Conservation (phyloP, 2,888 invertebrate species). For the Trichogramma dendrolimi region DNA sequence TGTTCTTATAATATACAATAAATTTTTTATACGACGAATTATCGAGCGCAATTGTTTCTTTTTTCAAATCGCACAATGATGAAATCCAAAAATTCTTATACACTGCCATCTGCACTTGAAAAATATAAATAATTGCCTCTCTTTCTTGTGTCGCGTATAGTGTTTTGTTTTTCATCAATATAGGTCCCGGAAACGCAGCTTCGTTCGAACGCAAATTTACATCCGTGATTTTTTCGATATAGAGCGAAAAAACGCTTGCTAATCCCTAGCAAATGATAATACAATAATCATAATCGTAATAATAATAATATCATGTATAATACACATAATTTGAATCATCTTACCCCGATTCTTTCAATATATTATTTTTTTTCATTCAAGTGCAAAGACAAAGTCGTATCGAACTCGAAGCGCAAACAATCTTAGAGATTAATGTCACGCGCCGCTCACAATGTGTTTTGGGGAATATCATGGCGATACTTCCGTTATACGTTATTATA, state of each 20-base stretch:
- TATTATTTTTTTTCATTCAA: conserved; percentile 16
- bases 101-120: conserved; percentile 25
- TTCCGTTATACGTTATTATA: conserved; percentile 1
- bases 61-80: conserved; percentile 9
- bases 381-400: conserved; percentile 25
- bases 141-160: background rate
- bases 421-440: conserved; percentile 17
- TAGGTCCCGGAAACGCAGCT: background rate
- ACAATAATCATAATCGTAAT: no score
- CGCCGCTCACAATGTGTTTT: conserved; percentile 17
- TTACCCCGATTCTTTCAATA: no score
- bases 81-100: conserved; percentile 19
- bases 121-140: background rate
- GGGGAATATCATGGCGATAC: background rate
- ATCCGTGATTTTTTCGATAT: background rate
- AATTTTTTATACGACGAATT: conserved; percentile 23
- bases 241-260: background rate
- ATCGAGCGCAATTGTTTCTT: conserved; percentile 11
- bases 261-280: no score
- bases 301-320: no score
- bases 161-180: background rate
- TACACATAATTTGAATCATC: no score
- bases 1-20: conserved; percentile 28
- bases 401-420: conserved; percentile 23
- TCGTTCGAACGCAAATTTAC: background rate